Conservation (phyloP, 2,888 invertebrate genomes). For the Hyles lineata region DNA sequence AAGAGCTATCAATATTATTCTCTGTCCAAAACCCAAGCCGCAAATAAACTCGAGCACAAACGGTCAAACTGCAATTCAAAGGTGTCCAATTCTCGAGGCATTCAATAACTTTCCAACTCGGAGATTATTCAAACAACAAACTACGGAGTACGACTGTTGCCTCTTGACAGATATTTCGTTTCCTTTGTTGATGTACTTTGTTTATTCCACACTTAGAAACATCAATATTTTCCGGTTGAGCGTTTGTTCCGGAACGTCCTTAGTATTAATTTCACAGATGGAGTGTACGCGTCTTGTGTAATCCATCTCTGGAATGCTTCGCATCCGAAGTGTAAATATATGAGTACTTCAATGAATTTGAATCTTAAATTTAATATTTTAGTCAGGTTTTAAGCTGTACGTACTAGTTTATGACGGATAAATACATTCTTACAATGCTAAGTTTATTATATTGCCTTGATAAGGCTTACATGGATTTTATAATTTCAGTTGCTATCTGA, state of each 20-base stretch:
- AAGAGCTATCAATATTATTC: neutral
- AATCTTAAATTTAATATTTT: constrained; percentile 14
- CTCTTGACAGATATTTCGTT: constrained; percentile 11
- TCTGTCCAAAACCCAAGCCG: neutral
- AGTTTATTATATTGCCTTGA: no score
- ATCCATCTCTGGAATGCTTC: neutral
- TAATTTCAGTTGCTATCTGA: no score
- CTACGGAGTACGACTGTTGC: constrained; percentile 5
- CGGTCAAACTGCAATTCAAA: constrained; percentile 6
- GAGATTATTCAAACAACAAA: constrained; percentile 24
- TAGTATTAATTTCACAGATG: constrained; percentile 34
- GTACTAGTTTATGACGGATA: neutral
- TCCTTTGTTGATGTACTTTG: constrained; percentile 21
- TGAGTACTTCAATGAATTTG: neutral
- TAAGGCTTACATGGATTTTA: no score
- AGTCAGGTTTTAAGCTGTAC: neutral
- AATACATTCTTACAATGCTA: neutral
- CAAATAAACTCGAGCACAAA: neutral
- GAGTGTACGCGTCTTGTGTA: constrained; percentile 22
- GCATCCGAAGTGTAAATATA: neutral
- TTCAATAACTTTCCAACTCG: constrained; percentile 21
- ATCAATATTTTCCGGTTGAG: constrained; percentile 21
- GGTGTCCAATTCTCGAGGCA: constrained; percentile 14
- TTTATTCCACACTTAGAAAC: constrained; percentile 26
- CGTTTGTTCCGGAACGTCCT: constrained; percentile 27